phyloP scores from a whole-genome alignment of 2,797 vertebrate species.

The Sebastiscus tertius region DNA sequence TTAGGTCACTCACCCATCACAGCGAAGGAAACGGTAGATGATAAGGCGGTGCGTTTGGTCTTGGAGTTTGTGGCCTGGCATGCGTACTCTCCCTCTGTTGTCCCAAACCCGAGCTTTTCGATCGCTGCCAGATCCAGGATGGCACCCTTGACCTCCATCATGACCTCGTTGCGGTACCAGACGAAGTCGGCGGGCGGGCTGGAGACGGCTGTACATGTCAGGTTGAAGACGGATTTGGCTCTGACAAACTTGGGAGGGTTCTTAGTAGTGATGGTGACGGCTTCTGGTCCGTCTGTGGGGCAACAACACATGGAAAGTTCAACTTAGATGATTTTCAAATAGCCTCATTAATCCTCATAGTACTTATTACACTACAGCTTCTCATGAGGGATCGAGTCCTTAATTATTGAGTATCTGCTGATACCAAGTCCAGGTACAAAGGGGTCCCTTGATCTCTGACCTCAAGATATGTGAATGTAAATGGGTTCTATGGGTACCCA shows the following conservation, averaged over 20 bases:
- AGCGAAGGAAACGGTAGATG: constrained; percentile 1
- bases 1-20: constrained; percentile 71
- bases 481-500: too few species aligned
- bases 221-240: constrained; percentile 49
- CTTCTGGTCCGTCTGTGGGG: constrained; percentile 77
- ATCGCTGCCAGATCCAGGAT: constrained; percentile 26
- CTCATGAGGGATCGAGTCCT: too few species aligned
- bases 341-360: not conserved
- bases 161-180: constrained; percentile 38
- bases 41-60: not conserved
- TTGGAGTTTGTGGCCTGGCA: constrained; percentile 70
- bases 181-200: constrained; percentile 52
- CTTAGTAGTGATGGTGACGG: not conserved
- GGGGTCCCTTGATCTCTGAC: too few species aligned
- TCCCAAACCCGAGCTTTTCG: accelerated
- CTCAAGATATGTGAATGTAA: too few species aligned
- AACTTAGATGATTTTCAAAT: not conserved
- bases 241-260: not conserved
- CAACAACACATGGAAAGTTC: not conserved
- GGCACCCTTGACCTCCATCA: accelerated
- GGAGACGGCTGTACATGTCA: constrained; percentile 62
- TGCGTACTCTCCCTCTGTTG: constrained; percentile 5
- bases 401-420: too few species aligned
- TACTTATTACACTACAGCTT: not conserved
- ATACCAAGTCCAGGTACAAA: too few species aligned